These are phyloP conservation scores for Dynastes grantii DNA, from an alignment of 2,888 invertebrate genomes.

Conservation along the genomic window DNA sequence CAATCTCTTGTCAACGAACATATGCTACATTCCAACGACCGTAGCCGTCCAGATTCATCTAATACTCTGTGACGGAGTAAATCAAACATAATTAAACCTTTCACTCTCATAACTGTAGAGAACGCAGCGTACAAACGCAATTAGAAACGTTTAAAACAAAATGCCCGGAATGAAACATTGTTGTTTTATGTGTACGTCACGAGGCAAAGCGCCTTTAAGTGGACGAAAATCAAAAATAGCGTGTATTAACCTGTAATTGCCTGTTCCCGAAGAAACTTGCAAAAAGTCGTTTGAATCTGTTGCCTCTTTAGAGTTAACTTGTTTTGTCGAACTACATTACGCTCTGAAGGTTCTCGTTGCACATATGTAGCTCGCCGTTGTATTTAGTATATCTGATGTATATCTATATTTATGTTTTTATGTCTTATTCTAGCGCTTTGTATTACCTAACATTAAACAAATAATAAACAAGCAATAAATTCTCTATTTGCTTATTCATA, in stretches of 20 bases:
- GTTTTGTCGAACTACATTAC: constrained; percentile 21
- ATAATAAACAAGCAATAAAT: too few relatives aligned
- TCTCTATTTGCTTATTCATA: too few relatives aligned
- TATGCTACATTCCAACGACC: constrained; percentile 45
- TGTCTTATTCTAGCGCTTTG: not conserved
- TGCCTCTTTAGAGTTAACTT: constrained; percentile 36
- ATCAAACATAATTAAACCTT: constrained; percentile 49
- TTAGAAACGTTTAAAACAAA: constrained; percentile 47
- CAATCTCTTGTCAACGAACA: constrained; percentile 47
- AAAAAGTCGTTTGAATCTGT: constrained; percentile 33
- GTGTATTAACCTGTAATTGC: constrained; percentile 41
- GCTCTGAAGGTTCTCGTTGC: constrained; percentile 21
- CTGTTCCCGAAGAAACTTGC: constrained; percentile 24
- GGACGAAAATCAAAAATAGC: constrained; percentile 43
- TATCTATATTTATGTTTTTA: constrained; percentile 9
- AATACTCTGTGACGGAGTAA: constrained; percentile 47
- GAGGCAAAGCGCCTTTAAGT: constrained; percentile 43
- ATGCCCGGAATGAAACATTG: constrained; percentile 41
- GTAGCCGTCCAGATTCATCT: constrained; percentile 45
- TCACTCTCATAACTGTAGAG: constrained; percentile 43
- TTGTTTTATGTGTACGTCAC: constrained; percentile 40
- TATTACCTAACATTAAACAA: not conserved
- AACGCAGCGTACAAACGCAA: constrained; percentile 46
- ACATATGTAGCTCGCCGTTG: not conserved
- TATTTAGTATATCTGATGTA: not conserved